Conservation (phyloP, 2,113 vertebrate genomes). For the Pseudonaja textilis region DNA sequence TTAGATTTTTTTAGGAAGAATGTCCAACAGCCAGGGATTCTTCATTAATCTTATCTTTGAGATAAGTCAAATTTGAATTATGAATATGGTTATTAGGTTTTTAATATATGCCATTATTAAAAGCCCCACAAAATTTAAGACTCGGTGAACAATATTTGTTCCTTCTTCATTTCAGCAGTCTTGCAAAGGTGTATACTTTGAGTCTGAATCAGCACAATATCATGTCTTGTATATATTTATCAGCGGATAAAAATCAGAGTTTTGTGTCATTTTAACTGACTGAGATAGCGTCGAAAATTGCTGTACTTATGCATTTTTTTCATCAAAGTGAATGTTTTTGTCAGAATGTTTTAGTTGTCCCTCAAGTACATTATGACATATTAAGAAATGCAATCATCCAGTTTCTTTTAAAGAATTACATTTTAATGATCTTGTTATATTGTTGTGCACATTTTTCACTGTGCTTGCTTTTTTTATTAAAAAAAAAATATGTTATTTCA, state of each 20-base stretch:
- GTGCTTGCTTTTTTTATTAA: no score
- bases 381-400: neutral
- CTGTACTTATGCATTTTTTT: neutral
- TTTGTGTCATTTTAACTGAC: neutral
- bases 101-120: neutral
- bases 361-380: neutral
- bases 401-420: neutral
- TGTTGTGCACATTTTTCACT: neutral
- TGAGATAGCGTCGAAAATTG: neutral
- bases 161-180: neutral
- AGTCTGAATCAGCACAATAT: neutral
- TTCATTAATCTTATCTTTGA: neutral
- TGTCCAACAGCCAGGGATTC: neutral
- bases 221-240: neutral
- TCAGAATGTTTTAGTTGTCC: neutral
- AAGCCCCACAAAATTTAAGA: neutral
- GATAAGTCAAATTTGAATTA: neutral
- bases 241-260: neutral
- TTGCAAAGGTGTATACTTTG: neutral
- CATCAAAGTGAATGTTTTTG: neutral
- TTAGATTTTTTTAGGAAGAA: neutral
- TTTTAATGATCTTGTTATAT: neutral
- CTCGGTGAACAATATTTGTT: neutral
- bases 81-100: neutral
- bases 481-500: neutral